Evolutionary conservation across 30 jellyfish, hydroid and myxozoan genomes (phyloP), one percentile per base, ranked within the genome.

Genomic region (Hydra vulgaris): DNA sequence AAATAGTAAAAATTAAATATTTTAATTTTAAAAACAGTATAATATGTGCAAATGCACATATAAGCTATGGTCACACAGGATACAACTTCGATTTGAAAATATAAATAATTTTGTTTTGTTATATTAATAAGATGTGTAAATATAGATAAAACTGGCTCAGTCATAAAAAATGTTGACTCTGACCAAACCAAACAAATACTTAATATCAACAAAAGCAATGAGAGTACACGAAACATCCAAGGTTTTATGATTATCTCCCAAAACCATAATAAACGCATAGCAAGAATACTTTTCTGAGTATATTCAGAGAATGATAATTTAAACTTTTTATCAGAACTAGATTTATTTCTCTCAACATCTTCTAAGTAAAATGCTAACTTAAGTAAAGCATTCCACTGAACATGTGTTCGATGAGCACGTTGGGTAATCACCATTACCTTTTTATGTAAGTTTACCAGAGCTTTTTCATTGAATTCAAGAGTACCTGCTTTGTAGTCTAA

Each of bases 31-130:
- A 92, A 92, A 18, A 92, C 98, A 0, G 98, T 92, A 72, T 92
- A 92, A 79, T 92, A 92, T 1, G 98, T 92, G 85, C 98, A 92
- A 1, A 88, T 89, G 77, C 98, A 92, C 98, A 92, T 92, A 85
- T 92, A 92, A 71, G 86, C 84, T 20, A 92, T 87, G 7, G 98
- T 92, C 53, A 88, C 85, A 85, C 96, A 92, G 27, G 94, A 92
- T 7, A 92, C 89, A 53, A 83, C 91, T 88, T 94, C 99, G 56
- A 94, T 88, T 74, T 94, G 70, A 74, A 94, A 85, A 74, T 78
- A 94, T 27, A 84, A 89, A 83, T 94, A 94, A 27, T 85, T 88
- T 25, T 53, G 78, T 81, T 82, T 88, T 40, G 99, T 89, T 0
- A 73, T 83, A 23, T 84, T 84, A 70, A 94, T 74, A 7, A 94